Percentiles rank a stretch among this genome's conserved stretches.
phyloP scores from a whole-genome alignment of 2,888 invertebrate genomes.

The Lagria hirta region DNA sequence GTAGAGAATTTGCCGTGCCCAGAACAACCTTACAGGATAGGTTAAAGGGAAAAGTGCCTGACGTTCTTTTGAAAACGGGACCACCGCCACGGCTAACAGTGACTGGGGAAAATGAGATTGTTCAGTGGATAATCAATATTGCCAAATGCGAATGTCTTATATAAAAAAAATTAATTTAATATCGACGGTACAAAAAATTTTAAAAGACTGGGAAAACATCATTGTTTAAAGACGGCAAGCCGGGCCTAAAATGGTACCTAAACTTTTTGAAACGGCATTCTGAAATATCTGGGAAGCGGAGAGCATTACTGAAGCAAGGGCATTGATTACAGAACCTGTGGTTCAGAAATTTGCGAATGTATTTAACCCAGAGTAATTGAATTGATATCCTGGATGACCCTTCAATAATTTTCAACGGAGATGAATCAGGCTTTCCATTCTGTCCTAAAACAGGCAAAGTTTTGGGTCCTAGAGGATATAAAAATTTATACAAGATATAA shows the following conservation, averaged over 20 bases:
- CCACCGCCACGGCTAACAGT: slow-evolving; percentile 3
- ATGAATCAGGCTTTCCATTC: slow-evolving; percentile 17
- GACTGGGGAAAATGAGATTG: slow-evolving; percentile 8
- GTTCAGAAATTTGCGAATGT: slow-evolving; percentile 13
- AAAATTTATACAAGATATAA: slow-evolving; percentile 11
- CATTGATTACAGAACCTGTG: slow-evolving; percentile 22
- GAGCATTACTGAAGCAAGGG: slow-evolving; percentile 22
- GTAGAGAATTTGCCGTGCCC: slow-evolving; percentile 7
- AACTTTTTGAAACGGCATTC: background rate
- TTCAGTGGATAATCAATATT: slow-evolving; percentile 9
- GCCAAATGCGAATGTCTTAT: slow-evolving; percentile 17
- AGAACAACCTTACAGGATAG: slow-evolving; percentile 6
- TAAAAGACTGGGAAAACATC: background rate
- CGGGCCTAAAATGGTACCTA: background rate
- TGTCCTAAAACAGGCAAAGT: slow-evolving; percentile 25
- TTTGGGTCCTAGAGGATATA: slow-evolving; percentile 17
- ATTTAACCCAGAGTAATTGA: slow-evolving; percentile 9
- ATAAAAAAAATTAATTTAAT: slow-evolving; percentile 5
- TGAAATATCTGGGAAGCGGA: slow-evolving; percentile 17
- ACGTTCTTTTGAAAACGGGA: background rate
- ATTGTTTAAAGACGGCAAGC: background rate
- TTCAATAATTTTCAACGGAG: slow-evolving; percentile 23
- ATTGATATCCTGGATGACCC: slow-evolving; percentile 16
- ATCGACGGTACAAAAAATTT: background rate
- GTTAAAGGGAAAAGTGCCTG: slow-evolving; percentile 2